Conservation (phyloP, 2,888 invertebrate species). For the Lysandra bellargus region DNA sequence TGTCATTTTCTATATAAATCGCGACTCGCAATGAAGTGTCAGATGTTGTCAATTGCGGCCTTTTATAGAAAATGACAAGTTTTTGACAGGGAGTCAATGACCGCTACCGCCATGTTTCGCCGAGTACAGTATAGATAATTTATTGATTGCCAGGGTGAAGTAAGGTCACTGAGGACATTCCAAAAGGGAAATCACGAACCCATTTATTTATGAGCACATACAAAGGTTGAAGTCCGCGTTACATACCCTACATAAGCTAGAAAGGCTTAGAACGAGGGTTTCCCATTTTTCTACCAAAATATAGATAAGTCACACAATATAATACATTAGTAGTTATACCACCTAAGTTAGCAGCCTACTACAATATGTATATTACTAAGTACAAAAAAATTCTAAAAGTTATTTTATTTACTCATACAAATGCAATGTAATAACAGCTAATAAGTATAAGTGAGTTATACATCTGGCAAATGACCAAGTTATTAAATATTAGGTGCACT, state of each 20-base stretch:
- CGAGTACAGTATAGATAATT: neutral
- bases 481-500: neutral
- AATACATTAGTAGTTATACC: too few species aligned
- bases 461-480: neutral
- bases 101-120: too few species aligned
- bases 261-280: neutral
- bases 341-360: neutral
- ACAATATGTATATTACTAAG: too few species aligned
- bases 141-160: constrained; percentile 5
- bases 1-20: too few species aligned
- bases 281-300: too few species aligned
- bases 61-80: too few species aligned
- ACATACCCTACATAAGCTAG: neutral
- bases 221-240: neutral
- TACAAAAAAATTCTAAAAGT: neutral
- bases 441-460: neutral
- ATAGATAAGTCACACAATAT: neutral
- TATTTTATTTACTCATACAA: neutral
- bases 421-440: neutral
- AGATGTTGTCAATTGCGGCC: too few species aligned
- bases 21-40: too few species aligned
- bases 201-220: neutral
- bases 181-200: neutral
- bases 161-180: constrained; percentile 26
- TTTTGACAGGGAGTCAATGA: too few species aligned